A percentile compares a stretch with the other conserved stretches of the same genome.
phyloP scores from a whole-genome alignment of 1,140 invertebrate genomes.

The Meteorus sp. region DNA sequence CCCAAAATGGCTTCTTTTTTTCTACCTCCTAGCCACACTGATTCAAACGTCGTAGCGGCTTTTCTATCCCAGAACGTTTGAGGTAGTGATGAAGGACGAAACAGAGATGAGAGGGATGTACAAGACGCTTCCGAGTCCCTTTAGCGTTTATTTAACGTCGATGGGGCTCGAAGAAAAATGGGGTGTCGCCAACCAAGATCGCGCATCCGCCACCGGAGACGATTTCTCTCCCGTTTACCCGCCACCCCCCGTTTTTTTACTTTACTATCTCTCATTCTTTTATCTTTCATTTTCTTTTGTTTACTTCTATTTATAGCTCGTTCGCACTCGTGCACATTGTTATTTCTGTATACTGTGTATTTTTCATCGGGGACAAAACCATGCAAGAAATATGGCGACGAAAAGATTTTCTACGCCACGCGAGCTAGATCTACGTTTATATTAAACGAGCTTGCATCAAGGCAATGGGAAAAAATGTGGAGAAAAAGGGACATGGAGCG shows the following conservation, averaged over 20 bases:
- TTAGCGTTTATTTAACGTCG: conserved; percentile 25
- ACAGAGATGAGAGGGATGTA: too few species aligned
- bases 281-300: not conserved
- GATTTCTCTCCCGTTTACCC: conserved; percentile 4
- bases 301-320: not conserved
- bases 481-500: conserved; percentile 29
- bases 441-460: conserved; percentile 8
- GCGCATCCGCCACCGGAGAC: conserved; percentile 1
- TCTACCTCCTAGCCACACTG: too few species aligned
- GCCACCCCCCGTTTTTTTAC: too few species aligned
- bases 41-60: conserved; percentile 2
- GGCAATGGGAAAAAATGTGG: conserved; percentile 1
- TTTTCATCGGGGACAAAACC: conserved; percentile 8
- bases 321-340: not conserved
- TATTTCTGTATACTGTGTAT: not conserved
- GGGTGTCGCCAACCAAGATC: conserved; percentile 7
- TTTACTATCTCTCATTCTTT: not conserved
- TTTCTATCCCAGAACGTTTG: not conserved
- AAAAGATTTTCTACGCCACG: conserved; percentile 11
- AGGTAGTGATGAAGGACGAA: not conserved
- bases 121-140: conserved; percentile 23
- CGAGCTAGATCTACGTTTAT: conserved; percentile 1
- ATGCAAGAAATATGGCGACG: not conserved
- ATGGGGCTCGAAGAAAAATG: conserved; percentile 19
- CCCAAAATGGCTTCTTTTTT: conserved; percentile 10